A percentile compares a stretch with the other conserved stretches of the same genome.
These are phyloP conservation scores for Kryptolebias marmoratus DNA, from an alignment of 2,113 vertebrate species.

Conservation along the genomic window DNA sequence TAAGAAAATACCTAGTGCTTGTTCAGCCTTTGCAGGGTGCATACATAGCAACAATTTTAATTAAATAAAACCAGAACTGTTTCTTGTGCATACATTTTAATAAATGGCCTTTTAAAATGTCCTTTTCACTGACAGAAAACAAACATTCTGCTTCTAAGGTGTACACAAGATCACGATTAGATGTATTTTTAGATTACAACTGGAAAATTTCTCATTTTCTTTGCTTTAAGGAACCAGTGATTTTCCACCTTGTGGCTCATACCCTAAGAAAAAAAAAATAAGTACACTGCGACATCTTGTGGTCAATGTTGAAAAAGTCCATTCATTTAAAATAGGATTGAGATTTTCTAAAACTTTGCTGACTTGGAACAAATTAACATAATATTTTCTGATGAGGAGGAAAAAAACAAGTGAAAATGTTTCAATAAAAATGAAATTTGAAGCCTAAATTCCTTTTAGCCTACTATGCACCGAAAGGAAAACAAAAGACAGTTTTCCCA, in stretches of 20 bases:
- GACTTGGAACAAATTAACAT: neutral
- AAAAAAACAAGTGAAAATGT: too few relatives aligned
- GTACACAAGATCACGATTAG: conserved; percentile 16
- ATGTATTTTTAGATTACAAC: neutral
- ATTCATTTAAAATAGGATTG: neutral
- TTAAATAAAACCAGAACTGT: too few relatives aligned
- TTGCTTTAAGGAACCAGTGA: neutral
- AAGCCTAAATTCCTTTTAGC: too few relatives aligned
- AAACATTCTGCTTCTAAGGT: neutral
- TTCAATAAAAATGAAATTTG: too few relatives aligned
- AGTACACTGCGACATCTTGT: conserved; percentile 9
- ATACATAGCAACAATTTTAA: too few relatives aligned
- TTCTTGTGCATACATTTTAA: neutral
- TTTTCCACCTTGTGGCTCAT: conserved; percentile 17
- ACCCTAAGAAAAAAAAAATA: neutral
- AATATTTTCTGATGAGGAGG: too few relatives aligned
- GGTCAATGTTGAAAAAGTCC: neutral
- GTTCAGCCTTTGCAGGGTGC: too few relatives aligned
- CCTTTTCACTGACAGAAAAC: neutral
- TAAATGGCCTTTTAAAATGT: neutral
- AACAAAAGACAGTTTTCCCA: too few relatives aligned
- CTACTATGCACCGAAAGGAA: too few relatives aligned
- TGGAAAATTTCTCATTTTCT: neutral
- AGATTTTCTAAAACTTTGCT: neutral
- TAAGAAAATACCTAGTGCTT: too few relatives aligned